Percentiles rank a stretch among this genome's conserved stretches.
Conservation (phyloP, 1,140 invertebrate species). For the Elymnias hypermnestra region DNA sequence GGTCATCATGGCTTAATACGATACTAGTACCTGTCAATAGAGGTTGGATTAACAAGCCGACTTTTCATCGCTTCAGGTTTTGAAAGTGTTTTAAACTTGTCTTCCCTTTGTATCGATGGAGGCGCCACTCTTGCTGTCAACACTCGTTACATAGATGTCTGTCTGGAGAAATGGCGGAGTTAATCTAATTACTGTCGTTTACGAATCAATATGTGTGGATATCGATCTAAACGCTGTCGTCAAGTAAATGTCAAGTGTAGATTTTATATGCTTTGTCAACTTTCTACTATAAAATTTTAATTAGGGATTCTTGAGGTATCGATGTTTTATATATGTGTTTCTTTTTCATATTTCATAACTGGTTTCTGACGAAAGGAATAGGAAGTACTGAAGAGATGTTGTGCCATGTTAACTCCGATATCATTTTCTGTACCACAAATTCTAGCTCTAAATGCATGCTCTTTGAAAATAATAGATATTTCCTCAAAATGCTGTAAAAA, state of each 20-base stretch:
- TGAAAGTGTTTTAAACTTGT: slow-evolving; percentile 6
- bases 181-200: slow-evolving; percentile 21
- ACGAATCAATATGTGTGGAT: slow-evolving; percentile 11
- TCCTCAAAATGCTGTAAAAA: too few relatives aligned
- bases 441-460: too few relatives aligned
- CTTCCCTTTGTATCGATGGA: background rate
- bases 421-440: too few relatives aligned
- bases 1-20: background rate
- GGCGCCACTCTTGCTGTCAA: slow-evolving; percentile 11
- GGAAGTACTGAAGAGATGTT: too few relatives aligned
- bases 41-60: slow-evolving; percentile 5
- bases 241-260: slow-evolving; percentile 8
- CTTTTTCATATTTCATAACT: too few relatives aligned
- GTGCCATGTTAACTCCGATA: too few relatives aligned
- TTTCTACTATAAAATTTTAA: slow-evolving; percentile 4
- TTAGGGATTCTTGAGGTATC: background rate
- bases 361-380: too few relatives aligned
- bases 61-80: slow-evolving; percentile 1
- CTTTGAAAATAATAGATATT: too few relatives aligned
- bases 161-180: slow-evolving; percentile 11
- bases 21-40: background rate
- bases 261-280: slow-evolving; percentile 1
- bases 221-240: slow-evolving; percentile 12
- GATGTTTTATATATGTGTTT: too few relatives aligned
- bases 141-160: slow-evolving; percentile 9